A percentile compares a stretch with the other conserved stretches of the same genome.
Conservation (phyloP, 2,888 invertebrate genomes). For the Eurois occulta region DNA sequence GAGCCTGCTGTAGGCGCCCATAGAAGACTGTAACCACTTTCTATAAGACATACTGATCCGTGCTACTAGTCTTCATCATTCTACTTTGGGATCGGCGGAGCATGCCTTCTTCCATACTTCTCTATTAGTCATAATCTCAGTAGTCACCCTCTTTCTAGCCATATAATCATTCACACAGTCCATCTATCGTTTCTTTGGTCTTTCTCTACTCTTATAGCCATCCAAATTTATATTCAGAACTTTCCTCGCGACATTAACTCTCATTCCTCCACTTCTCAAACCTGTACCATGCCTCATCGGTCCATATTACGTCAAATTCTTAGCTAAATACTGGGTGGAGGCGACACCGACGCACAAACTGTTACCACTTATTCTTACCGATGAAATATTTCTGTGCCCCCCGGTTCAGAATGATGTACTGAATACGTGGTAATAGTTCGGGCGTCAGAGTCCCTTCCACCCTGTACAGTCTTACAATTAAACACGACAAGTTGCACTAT, state of each 20-base stretch:
- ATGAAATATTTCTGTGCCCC: too few species aligned
- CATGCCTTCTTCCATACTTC: neutral
- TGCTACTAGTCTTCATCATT: neutral
- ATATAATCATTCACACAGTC: neutral
- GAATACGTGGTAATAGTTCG: too few species aligned
- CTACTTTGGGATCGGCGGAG: neutral
- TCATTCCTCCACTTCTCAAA: neutral
- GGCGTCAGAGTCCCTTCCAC: too few species aligned
- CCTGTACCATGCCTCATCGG: neutral
- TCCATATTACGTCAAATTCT: too few species aligned
- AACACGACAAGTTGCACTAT: constrained; percentile 2
- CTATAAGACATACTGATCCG: neutral
- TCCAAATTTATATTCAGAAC: neutral
- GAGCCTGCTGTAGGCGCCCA: neutral
- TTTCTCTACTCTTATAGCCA: neutral
- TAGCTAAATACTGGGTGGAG: too few species aligned
- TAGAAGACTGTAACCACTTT: neutral
- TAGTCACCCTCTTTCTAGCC: neutral
- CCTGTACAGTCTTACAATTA: neutral
- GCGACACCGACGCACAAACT: too few species aligned
- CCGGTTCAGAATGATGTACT: too few species aligned
- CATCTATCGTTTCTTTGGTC: neutral
- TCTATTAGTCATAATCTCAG: neutral
- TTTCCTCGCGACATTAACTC: neutral
- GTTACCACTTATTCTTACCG: too few species aligned